phyloP scores from a whole-genome alignment of 2,888 invertebrate genomes.

The Nomada ferruginata region DNA sequence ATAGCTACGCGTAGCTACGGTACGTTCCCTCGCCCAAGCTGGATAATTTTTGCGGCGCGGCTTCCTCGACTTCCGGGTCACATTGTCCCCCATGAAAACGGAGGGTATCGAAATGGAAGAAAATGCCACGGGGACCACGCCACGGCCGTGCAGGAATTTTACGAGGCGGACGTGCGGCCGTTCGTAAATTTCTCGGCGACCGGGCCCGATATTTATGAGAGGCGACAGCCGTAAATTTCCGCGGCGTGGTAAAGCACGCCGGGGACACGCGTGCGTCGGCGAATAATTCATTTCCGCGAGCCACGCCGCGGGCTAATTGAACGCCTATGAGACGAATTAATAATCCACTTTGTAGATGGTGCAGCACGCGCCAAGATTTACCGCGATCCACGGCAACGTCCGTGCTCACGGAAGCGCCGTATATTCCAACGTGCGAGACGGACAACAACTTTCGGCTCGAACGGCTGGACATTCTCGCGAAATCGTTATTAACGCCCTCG shows the following conservation, averaged over 20 bases:
- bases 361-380: constrained; percentile 21
- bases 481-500: constrained; percentile 23
- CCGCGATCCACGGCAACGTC: background rate
- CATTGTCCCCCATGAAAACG: constrained; percentile 17
- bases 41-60: background rate
- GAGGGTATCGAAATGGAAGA: background rate
- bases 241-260: constrained; percentile 43
- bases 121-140: background rate
- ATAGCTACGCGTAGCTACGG: background rate
- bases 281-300: constrained; percentile 59
- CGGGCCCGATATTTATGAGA: constrained; percentile 44
- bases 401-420: constrained; percentile 28
- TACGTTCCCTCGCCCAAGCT: background rate
- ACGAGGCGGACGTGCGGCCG: constrained; percentile 26
- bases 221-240: constrained; percentile 59
- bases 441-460: background rate
- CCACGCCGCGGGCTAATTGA: constrained; percentile 53
- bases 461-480: background rate
- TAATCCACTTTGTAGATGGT: constrained; percentile 45
- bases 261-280: constrained; percentile 15
- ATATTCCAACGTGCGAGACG: background rate
- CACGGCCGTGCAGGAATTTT: constrained; percentile 24
- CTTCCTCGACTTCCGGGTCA: constrained; percentile 8
- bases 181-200: constrained; percentile 53
- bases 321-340: constrained; percentile 61